phyloP scores from a whole-genome alignment of 64 coral and sea anemone genomes.

The Trachythela sp. region DNA sequence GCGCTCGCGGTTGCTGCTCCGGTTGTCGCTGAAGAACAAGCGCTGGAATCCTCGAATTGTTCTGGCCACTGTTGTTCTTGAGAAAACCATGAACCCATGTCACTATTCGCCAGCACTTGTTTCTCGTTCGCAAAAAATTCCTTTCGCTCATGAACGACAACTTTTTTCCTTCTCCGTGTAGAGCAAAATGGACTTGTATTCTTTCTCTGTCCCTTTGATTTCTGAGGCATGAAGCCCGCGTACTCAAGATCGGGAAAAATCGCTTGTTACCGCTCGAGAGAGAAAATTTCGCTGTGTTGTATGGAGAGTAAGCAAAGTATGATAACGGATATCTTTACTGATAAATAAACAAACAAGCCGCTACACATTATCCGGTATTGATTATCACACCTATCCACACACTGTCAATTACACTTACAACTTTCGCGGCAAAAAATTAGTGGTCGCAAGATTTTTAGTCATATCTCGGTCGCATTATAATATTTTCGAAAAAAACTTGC shows the following conservation, averaged over 20 bases:
- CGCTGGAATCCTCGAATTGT: not conserved
- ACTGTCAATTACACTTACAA: not conserved
- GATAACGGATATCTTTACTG: too few relatives aligned
- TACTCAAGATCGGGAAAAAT: not conserved
- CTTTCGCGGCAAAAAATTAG: not conserved
- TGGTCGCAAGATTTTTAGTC: not conserved
- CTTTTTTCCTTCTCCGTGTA: not conserved
- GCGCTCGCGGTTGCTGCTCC: not conserved
- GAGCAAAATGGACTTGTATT: not conserved
- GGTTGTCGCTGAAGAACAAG: not conserved
- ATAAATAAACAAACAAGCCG: too few relatives aligned
- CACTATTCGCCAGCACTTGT: not conserved
- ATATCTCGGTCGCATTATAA: not conserved
- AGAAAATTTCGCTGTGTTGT: too few relatives aligned
- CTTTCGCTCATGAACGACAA: not conserved
- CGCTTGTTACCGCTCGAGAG: not conserved
- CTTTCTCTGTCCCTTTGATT: not conserved
- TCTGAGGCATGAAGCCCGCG: not conserved
- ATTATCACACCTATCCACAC: not conserved
- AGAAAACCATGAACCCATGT: not conserved
- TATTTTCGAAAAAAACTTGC: not conserved
- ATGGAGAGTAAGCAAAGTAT: too few relatives aligned
- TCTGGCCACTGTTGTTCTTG: not conserved
- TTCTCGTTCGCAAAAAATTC: not conserved
- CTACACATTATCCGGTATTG: not conserved